Evolutionary conservation across 2,797 vertebrate species (phyloP), one percentile per base, ranked within the genome.

Genomic region (Cyclura pinguis): DNA sequence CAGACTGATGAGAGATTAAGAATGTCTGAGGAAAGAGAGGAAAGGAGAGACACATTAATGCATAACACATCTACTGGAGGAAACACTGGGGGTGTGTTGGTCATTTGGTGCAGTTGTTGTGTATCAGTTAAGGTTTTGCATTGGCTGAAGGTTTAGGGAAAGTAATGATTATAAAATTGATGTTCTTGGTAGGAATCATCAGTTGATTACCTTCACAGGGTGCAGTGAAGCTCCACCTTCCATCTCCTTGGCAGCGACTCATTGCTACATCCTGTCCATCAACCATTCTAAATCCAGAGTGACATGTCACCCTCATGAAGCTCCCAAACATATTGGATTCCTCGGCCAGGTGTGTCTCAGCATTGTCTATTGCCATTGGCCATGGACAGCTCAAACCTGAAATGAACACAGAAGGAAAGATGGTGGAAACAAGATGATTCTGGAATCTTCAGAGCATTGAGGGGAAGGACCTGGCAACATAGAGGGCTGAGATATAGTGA

Each of bases 171-270:
- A 42, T 47, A 47, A 85, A 83, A 69, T 57, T 42, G 59, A 20
- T 18, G 29, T 10, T 18, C 29, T 77, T 42, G 27, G 35, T 3
- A 76, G n/a, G 80, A 87, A 87, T 78, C 50, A 83, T 78, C 50
- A 78, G 59, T 67, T 64, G 42, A 9, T 92, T 96, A 98, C 98
- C 97, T 97, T 95, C 95, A 96, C 98, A 98, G 88, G 97, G 97
- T 92, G 98, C 96, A 62, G 97, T 96, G 64, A 97, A 97, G 88
- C 98, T 98, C 98, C 98, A 98, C 94, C 97, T 97, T 38, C 97
- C 95, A 96, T 98, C 98, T 89, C 98, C 98, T 94, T 98, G 98
- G 94, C 98, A 98, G 96, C 97, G 97, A 90, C 97, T 98, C 87
- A 97, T 95, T 52, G 94, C 95, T 85, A 88, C 93, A 85, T 97